A percentile compares a stretch with the other conserved stretches of the same genome.
phyloP scores from a whole-genome alignment of 2,888 invertebrate genomes.

The Drosophila merina region DNA sequence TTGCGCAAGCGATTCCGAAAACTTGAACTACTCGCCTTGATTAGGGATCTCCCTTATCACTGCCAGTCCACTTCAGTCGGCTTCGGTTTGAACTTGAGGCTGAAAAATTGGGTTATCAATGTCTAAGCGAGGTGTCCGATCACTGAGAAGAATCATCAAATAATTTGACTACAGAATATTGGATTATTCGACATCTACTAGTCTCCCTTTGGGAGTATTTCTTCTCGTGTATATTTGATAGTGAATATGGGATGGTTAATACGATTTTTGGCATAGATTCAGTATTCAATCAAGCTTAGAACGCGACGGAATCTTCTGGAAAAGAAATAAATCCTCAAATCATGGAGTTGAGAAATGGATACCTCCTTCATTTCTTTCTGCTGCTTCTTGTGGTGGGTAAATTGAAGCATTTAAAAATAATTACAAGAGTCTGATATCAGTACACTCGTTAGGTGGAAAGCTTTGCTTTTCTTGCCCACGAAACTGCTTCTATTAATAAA shows the following conservation, averaged over 20 bases:
- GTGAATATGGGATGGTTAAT: constrained; percentile 13
- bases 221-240: constrained; percentile 7
- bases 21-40: constrained; percentile 59
- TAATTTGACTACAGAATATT: too few species aligned
- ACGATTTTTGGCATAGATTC: constrained; percentile 51
- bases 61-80: background rate
- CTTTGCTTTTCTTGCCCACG: constrained; percentile 44
- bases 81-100: constrained; percentile 48
- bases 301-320: constrained; percentile 35
- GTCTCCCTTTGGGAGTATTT: too few species aligned
- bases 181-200: too few species aligned
- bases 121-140: background rate
- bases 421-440: too few species aligned
- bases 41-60: constrained; percentile 35
- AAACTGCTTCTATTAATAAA: constrained; percentile 57
- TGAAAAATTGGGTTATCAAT: constrained; percentile 62
- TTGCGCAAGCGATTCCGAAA: constrained; percentile 49
- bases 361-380: constrained; percentile 31
- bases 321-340: background rate
- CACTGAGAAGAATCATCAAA: constrained; percentile 1
- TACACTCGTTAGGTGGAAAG: too few species aligned
- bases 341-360: constrained; percentile 39
- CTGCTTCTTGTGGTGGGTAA: constrained; percentile 48
- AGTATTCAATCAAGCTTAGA: constrained; percentile 61
- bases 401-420: background rate